Evolutionary conservation across 2,888 invertebrate species (phyloP), one percentile per base, ranked within the genome.

Genomic region (Pandemis cinnamomeana): DNA sequence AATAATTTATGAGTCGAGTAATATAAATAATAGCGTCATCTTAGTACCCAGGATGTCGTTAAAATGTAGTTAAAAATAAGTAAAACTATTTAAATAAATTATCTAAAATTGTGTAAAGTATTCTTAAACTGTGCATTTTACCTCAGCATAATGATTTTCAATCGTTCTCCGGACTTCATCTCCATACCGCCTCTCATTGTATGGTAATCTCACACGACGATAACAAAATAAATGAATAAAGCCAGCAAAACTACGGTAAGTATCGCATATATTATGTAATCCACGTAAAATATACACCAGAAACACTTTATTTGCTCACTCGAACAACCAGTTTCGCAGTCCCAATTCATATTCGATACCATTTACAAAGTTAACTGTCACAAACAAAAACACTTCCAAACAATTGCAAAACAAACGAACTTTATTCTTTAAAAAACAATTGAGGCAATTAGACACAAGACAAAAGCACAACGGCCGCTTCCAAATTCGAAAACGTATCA

Each of bases 281-380:
- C 77, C 60, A 76, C 63, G 58, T 78, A 71, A 44, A 84, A 82
- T 5, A 89, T 77, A n/a, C 82, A 86, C 82, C 86, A 86, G 0
- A 83, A 81, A 67, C 81, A 83, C 10, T 80, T 79, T 7, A 81
- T 80, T 67, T 80, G 79, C 15, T 81, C 78, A 66, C 78, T 76
- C 3, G 63, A 48, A 8, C 76, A 76, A 60, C 71, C 70, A n/a
- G 74, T 66, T 5, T 60, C 71, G 41, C 80, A 78, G 66, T 82
- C 64, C 61, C 53, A 63, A 15, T 55, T 70, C 72, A 76, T 76
- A 7, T 63, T 67, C 20, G 48, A 44, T 27, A 70, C 72, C 41
- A 74, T 55, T 41, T 41, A 20, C 13, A 60, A 51, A 68, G 58
- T 58, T 20, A 13, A 11, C 7, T 5, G 44, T 44, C 44, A 13